Base-by-base conservation (phyloP, 1,140 invertebrate species). In the Aphaenogaster ashmeadi region DNA sequence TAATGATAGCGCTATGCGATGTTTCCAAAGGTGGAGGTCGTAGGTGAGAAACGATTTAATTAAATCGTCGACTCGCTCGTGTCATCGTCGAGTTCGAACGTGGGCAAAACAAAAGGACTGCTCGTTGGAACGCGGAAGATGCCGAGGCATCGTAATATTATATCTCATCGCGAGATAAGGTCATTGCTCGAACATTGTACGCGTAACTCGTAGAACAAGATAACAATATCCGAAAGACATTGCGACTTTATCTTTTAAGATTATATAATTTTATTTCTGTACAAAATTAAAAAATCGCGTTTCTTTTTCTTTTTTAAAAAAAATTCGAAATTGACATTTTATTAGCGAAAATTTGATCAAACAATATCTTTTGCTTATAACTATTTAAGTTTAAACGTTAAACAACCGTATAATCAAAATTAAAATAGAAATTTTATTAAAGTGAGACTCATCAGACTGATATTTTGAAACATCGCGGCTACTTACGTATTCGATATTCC, bases 31-130 rank as follows among this genome's bases (percentile, higher is more conserved):
- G 85, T 86, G 77, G 85, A 66, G 85, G 77, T 89, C 88, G 78
- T 72, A 66, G 66, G 62, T 60, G 50, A 56, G 50, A 62, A 60
- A 72, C 75, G 77, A 88, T 75, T 90, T 88, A 90, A 90, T 90
- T 87, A 86, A 90, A 79, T 88, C 69, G 78, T 90, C 38, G 85
- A 64, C 74, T 85, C n/a, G 27, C 66, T 33, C 72, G 79, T 88
- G 89, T 90, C 89, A 87, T 75, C 86, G 84, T 87, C 88, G 66
- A 67, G 83, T 77, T 77, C 41, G 84, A 58, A 90, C 89, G 89
- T 90, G 88, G 89, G 88, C 21, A 71, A 83, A 87, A 90, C 89
- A 90, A 90, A 90, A 79, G 86, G 86, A 90, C 89, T 87, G 58
- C 77, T 36, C 52, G 33, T 3, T 15, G 89, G 89, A 90, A 90